Conservation (phyloP, 2,888 invertebrate species). For the Dorcus hopei region DNA sequence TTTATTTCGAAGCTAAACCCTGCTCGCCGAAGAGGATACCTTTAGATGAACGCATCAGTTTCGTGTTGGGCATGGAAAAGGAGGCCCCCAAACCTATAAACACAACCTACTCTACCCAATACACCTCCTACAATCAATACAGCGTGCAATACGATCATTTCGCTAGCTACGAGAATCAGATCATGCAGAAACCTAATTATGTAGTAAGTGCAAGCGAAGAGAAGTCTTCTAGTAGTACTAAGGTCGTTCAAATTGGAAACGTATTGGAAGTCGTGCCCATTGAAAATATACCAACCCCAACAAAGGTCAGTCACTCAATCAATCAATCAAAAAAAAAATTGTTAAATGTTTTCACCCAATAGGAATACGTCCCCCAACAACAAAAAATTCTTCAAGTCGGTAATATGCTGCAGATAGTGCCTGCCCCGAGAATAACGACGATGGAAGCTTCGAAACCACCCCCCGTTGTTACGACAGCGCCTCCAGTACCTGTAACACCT, state of each 20-base stretch:
- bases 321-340: too few species aligned
- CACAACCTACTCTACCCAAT: constrained; percentile 15
- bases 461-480: constrained; percentile 4
- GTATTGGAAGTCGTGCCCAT: constrained; percentile 59
- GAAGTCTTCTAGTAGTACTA: constrained; percentile 6
- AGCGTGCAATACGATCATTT: constrained; percentile 10
- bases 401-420: constrained; percentile 61
- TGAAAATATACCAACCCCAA: constrained; percentile 38
- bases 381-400: constrained; percentile 53
- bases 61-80: constrained; percentile 57
- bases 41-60: constrained; percentile 59
- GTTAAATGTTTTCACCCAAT: too few species aligned
- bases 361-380: not conserved
- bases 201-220: not conserved
- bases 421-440: constrained; percentile 37
- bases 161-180: too few species aligned
- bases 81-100: constrained; percentile 30
- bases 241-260: constrained; percentile 55
- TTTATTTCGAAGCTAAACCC: constrained; percentile 14
- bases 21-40: constrained; percentile 57
- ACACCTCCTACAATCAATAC: constrained; percentile 16
- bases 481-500: not conserved
- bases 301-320: too few species aligned
- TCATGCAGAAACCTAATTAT: too few species aligned
- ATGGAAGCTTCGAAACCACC: constrained; percentile 3